Evolutionary conservation across 2,113 vertebrate species (phyloP).

Genomic region (Phyllostomus hastatus): DNA sequence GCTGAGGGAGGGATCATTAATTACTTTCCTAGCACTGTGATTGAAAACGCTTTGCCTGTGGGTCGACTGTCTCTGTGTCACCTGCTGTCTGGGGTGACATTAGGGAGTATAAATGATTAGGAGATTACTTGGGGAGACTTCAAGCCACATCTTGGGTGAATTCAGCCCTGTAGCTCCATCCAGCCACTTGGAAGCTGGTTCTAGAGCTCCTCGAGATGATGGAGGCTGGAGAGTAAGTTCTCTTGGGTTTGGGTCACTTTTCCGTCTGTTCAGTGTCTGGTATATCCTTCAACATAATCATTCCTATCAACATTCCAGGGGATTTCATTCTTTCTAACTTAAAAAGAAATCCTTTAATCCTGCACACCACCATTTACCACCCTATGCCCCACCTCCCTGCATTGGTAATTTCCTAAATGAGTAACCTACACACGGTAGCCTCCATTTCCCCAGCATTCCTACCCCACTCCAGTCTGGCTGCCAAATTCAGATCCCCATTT

Average conservation of each 20-base stretch:
- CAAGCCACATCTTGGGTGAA: not conserved
- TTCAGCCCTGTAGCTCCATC: not conserved
- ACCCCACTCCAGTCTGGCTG: not conserved
- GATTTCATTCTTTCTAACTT: not conserved
- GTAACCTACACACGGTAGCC: fast-evolving
- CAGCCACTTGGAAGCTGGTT: not conserved
- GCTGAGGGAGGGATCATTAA: no score
- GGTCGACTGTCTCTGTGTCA: no score
- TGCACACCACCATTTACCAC: not conserved
- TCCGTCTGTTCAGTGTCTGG: not conserved
- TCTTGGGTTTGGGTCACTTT: not conserved
- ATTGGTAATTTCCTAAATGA: not conserved
- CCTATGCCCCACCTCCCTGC: not conserved
- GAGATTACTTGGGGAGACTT: not conserved
- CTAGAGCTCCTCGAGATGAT: not conserved
- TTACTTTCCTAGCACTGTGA: not conserved
- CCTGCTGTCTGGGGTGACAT: not conserved
- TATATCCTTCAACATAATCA: not conserved
- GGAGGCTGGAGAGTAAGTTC: not conserved
- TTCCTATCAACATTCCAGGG: not conserved
- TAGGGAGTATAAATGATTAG: not conserved
- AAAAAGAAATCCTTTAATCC: not conserved
- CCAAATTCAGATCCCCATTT: not conserved
- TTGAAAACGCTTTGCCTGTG: not conserved
- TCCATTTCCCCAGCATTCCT: not conserved